phyloP scores from a whole-genome alignment of 2,888 invertebrate species.

The Drosophila peninsularis region DNA sequence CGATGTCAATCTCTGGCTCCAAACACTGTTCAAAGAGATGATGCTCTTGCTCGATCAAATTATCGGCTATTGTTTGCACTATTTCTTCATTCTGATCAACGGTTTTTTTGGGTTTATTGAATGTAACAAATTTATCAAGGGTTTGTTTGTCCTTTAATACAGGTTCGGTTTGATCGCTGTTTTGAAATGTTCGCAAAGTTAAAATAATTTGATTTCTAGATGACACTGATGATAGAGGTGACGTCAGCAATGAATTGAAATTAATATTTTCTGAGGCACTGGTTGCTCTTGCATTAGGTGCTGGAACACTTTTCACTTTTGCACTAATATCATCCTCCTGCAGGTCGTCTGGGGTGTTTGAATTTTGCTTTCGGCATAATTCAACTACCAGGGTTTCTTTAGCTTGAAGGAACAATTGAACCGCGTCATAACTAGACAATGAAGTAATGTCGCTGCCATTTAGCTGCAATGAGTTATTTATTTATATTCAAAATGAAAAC shows the following conservation, averaged over 20 bases:
- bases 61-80: slow-evolving; percentile 68
- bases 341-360: slow-evolving; percentile 13
- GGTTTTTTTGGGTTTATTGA: slow-evolving; percentile 5
- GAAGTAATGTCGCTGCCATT: slow-evolving; percentile 87
- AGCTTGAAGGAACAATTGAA: slow-evolving; percentile 87
- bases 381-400: slow-evolving; percentile 87
- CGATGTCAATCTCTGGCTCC: slow-evolving; percentile 86
- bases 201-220: slow-evolving; percentile 49
- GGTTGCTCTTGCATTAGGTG: slow-evolving; percentile 13
- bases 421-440: slow-evolving; percentile 87
- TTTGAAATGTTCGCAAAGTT: slow-evolving; percentile 43
- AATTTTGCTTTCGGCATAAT: slow-evolving; percentile 85
- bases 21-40: slow-evolving; percentile 86
- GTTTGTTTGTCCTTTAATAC: slow-evolving; percentile 85
- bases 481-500: slow-evolving; percentile 1
- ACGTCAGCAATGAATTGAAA: slow-evolving; percentile 7
- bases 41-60: slow-evolving; percentile 83
- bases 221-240: background rate
- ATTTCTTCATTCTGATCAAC: slow-evolving; percentile 30
- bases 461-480: slow-evolving; percentile 84
- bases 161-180: background rate
- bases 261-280: slow-evolving; percentile 26
- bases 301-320: slow-evolving; percentile 20
- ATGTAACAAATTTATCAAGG: slow-evolving; percentile 56
- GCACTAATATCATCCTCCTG: slow-evolving; percentile 18